Conservation (phyloP, 2,113 vertebrate genomes). For the Ginglymostoma cirratum region DNA sequence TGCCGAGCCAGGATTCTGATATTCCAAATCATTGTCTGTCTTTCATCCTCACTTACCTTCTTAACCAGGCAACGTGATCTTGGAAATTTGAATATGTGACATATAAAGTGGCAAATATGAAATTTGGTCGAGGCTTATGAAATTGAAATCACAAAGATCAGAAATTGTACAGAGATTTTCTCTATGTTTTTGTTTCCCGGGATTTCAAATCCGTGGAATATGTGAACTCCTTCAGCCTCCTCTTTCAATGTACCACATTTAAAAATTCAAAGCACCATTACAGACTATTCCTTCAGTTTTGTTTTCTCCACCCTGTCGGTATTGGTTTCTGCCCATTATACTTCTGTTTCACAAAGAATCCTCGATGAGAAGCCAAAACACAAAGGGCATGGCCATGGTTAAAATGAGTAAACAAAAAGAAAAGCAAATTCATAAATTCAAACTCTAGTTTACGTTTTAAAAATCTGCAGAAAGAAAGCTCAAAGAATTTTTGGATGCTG, state of each 20-base stretch:
- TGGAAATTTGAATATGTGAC: background rate
- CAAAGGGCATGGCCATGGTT: background rate
- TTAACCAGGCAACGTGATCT: background rate
- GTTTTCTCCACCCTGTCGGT: background rate
- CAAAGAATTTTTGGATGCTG: background rate
- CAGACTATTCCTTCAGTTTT: background rate
- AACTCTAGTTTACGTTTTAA: background rate
- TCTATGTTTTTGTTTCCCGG: background rate
- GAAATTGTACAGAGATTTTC: background rate
- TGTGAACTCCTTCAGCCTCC: background rate
- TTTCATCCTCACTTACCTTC: background rate
- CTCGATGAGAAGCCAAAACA: background rate
- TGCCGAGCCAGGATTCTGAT: background rate
- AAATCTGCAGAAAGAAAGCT: background rate
- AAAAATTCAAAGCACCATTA: background rate
- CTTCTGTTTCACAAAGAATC: background rate
- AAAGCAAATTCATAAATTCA: background rate
- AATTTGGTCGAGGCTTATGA: background rate
- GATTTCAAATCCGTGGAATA: background rate
- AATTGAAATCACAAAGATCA: background rate
- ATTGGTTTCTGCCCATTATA: background rate
- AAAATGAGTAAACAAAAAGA: background rate
- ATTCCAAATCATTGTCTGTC: background rate
- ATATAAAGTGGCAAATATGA: background rate
- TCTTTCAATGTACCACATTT: background rate